These are phyloP conservation scores for Mercenaria mercenaria DNA, from an alignment of 1,140 invertebrate species.

Conservation along the genomic window DNA sequence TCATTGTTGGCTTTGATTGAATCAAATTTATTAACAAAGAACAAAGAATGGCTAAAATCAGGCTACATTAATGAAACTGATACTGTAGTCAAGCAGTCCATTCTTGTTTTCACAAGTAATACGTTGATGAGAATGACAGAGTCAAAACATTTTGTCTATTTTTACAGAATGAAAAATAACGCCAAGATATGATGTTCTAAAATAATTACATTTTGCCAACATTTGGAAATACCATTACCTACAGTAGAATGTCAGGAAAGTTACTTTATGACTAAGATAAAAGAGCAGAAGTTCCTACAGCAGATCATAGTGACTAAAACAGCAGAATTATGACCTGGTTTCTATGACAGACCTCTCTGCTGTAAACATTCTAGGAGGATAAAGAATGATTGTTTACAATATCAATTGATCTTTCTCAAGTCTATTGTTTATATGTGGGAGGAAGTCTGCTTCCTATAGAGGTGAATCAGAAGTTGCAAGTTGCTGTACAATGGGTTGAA, in stretches of 20 bases:
- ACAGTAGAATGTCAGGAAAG: neutral
- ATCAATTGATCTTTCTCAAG: neutral
- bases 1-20: no score
- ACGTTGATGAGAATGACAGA: no score
- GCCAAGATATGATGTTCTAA: neutral
- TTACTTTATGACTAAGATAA: neutral
- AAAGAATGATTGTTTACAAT: neutral
- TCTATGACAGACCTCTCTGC: neutral
- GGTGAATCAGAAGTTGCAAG: neutral
- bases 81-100: no score
- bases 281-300: neutral
- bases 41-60: no score
- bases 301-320: constrained; percentile 10
- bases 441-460: neutral
- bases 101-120: no score
- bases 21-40: no score
- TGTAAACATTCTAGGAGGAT: neutral
- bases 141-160: neutral
- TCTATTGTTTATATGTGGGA: constrained; percentile 15
- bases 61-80: no score
- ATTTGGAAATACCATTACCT: neutral
- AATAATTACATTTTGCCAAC: neutral
- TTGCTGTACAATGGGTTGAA: no score
- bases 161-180: neutral
- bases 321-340: neutral